A percentile compares a stretch with the other conserved stretches of the same genome.
These are phyloP conservation scores for Gerosis bhagava DNA, from an alignment of 2,888 invertebrate genomes.

Conservation along the genomic window DNA sequence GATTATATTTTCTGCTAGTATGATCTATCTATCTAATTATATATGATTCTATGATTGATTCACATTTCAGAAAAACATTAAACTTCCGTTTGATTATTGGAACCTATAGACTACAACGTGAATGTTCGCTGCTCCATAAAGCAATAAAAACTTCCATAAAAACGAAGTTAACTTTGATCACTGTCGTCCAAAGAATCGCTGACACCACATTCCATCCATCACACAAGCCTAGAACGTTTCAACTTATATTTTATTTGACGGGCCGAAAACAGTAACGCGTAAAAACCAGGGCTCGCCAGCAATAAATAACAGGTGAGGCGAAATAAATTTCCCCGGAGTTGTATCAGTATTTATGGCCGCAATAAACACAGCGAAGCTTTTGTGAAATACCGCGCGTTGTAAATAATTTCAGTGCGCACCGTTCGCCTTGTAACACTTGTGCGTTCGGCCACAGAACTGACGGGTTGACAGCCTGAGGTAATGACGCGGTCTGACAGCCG, in stretches of 20 bases:
- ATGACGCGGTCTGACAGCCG: constrained; percentile 33
- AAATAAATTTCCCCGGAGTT: constrained; percentile 75
- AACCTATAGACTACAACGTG: too few relatives aligned
- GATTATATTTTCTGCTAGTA: too few relatives aligned
- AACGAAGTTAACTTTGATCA: too few relatives aligned
- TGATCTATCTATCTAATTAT: too few relatives aligned
- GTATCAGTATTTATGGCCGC: constrained; percentile 78
- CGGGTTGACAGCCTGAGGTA: constrained; percentile 31
- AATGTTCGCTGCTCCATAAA: too few relatives aligned
- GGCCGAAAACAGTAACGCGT: constrained; percentile 38
- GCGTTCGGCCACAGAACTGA: constrained; percentile 43
- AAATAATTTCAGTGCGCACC: constrained; percentile 75
- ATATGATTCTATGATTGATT: too few relatives aligned
- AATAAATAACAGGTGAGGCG: constrained; percentile 76
- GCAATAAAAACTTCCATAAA: too few relatives aligned
- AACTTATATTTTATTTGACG: constrained; percentile 28
- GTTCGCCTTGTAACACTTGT: constrained; percentile 69
- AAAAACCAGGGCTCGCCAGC: constrained; percentile 55
- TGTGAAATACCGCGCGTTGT: constrained; percentile 73
- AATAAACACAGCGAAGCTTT: constrained; percentile 72
- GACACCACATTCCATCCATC: constrained; percentile 9
- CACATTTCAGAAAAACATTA: too few relatives aligned
- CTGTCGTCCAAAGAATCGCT: neutral
- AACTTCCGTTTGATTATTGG: too few relatives aligned
- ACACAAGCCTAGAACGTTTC: constrained; percentile 1